Base-by-base conservation (phyloP, 2,113 vertebrate genomes). In the Lepus europaeus region DNA sequence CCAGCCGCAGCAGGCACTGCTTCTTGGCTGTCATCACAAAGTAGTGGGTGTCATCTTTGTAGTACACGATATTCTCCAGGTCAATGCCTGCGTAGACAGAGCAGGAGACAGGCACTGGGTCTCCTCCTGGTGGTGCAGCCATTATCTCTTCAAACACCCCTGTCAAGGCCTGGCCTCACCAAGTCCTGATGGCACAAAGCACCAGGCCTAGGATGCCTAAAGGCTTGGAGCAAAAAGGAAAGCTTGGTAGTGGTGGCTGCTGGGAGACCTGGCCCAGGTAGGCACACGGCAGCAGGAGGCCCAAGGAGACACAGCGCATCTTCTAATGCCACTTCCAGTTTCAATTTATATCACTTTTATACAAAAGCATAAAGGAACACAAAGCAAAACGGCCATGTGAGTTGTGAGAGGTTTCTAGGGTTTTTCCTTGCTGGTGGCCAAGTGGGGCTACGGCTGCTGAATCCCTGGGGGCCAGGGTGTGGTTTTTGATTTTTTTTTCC, bases 11-110 rank as follows among this genome's bases (percentile, higher is more conserved):
- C 96, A 99, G 98, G 93, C 99, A 99, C 87, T 99, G 99, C 97
- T 99, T 99, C 98, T 99, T 99, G 98, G 99, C 99, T n/a, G 99
- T 99, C 99, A 99, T 99, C 97, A 99, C 99, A 29, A 99, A 99
- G 95, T 99, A 99, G 97, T 99, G 99, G 64, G 99, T 99, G 95
- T 99, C 99, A 0, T 99, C 99, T 98, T 99, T 99, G 97, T 99
- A 99, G 98, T 99, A 99, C 39, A 99, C 99, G 0, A 99, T 99
- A 97, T 99, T 99, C 96, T 99, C 99, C 97, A 99, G 91, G 98
- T 99, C 99, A 56, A 99, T 99, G 89, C 99, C 99, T 99, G 97
- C 2, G 13, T 56, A 45, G 17, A 79, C 16, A 85, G 51, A 19
- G 51, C 3, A 80, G 13, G 33, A 61, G 17, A 17, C 25, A 45